Percentiles rank a stretch among this genome's conserved stretches.
Conservation (phyloP, 2,888 invertebrate genomes). For the Apamea monoglypha region DNA sequence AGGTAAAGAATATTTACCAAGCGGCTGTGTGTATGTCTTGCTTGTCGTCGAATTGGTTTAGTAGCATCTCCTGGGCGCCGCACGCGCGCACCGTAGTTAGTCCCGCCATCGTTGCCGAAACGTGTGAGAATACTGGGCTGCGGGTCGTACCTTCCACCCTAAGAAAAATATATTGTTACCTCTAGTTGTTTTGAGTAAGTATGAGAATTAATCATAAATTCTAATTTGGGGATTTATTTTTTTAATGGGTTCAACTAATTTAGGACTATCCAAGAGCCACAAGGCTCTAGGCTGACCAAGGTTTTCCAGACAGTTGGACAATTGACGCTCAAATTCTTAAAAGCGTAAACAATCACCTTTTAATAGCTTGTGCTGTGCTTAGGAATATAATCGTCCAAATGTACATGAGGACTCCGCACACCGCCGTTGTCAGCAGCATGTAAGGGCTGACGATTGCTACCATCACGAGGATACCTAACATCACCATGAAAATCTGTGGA, state of each 20-base stretch:
- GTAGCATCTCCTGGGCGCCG: conserved; percentile 92
- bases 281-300: not conserved
- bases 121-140: conserved; percentile 96
- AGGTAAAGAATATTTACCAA: conserved; percentile 74
- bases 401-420: conserved; percentile 92
- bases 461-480: conserved; percentile 93
- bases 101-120: conserved; percentile 94
- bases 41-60: conserved; percentile 92
- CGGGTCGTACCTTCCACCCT: conserved; percentile 91
- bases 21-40: conserved; percentile 92
- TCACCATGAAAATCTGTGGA: conserved; percentile 92
- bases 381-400: conserved; percentile 92
- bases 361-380: conserved; percentile 93
- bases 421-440: conserved; percentile 91
- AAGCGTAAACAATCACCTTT: conserved; percentile 80
- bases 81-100: conserved; percentile 94
- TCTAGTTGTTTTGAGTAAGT: not conserved
- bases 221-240: not conserved
- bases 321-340: not conserved
- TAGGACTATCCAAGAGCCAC: not conserved
- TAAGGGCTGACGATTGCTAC: conserved; percentile 93
- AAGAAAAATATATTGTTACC: not conserved
- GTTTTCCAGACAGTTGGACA: not conserved
- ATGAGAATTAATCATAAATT: not conserved
- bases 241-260: not conserved